Base-by-base conservation (phyloP, 2,888 invertebrate genomes). In the Labia minor region DNA sequence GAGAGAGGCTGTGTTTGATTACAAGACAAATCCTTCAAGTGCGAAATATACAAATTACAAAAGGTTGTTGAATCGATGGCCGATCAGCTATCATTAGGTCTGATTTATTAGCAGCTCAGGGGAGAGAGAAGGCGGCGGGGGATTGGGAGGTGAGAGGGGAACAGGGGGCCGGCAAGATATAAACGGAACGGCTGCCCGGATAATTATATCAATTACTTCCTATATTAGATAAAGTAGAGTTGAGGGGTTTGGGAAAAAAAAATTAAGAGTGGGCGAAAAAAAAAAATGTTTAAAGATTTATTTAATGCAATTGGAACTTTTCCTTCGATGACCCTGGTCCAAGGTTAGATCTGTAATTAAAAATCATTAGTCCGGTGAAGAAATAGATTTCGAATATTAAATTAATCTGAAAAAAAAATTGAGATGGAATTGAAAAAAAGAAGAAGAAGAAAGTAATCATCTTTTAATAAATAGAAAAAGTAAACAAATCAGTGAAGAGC, bases 61-160 rank as follows among this genome's bases (percentile, higher is more conserved):
- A 49, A 49, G 49, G 49, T 49, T 49, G 49, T 49, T 49, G 49
- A 49, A 49, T 49, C 49, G n/a, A 49, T 49, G 49, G 49, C 49
- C 49, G 49, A 49, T 49, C 49, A 49, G 49, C 49, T 49, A 49
- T 49, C 49, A 49, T 49, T 49, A 49, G 16, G 8, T 11, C 49
- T 49, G 49, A 49, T 49, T 49, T 49, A 49, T 49, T 49, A 49
- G 49, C 14, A 49, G 49, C 49, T 26, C 26, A 26, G 8, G 26
- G 4, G 26, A 26, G 26, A 8, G 26, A 26, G n/a, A n/a, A n/a
- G n/a, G n/a, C n/a, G n/a, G n/a, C n/a, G 3, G 26, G 26, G 3
- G 26, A 26, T 6, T 6, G 26, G 8, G 26, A 8, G 8, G 26
- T 8, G 26, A 26, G 26, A n/a, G n/a, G n/a, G n/a, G n/a, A 33